Evolutionary conservation across 2,113 vertebrate species (phyloP).

Genomic region (Ginglymostoma cirratum): DNA sequence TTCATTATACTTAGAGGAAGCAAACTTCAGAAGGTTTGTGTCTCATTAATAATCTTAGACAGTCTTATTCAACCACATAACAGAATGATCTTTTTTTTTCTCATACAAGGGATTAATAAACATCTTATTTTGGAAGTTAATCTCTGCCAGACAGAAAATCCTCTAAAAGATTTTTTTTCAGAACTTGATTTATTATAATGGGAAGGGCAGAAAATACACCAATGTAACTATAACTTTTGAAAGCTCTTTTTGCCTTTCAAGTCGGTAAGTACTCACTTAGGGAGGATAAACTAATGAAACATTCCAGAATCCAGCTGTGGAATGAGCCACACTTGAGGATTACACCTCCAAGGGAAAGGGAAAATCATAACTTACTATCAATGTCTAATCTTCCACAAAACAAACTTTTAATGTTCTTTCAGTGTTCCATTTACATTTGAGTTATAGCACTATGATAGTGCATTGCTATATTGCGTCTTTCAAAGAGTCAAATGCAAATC

Average conservation of each 20-base stretch:
- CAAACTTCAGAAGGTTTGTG: neutral
- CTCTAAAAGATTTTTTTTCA: neutral
- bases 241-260: neutral
- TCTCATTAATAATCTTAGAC: neutral
- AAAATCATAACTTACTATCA: neutral
- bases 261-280: neutral
- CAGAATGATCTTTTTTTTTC: neutral
- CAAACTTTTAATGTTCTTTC: neutral
- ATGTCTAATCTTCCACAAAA: neutral
- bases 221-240: neutral
- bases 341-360: neutral
- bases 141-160: neutral
- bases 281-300: neutral
- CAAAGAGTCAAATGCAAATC: neutral
- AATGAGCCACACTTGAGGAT: neutral
- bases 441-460: neutral
- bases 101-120: neutral
- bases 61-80: neutral
- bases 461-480: slow-evolving; percentile 1
- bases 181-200: no score
- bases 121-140: neutral
- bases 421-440: neutral
- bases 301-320: neutral
- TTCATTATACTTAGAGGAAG: neutral
- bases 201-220: neutral